A percentile compares a stretch with the other conserved stretches of the same genome.
Evolutionary conservation across 2,113 vertebrate genomes (phyloP).

Genomic region (Eira barbara): DNA sequence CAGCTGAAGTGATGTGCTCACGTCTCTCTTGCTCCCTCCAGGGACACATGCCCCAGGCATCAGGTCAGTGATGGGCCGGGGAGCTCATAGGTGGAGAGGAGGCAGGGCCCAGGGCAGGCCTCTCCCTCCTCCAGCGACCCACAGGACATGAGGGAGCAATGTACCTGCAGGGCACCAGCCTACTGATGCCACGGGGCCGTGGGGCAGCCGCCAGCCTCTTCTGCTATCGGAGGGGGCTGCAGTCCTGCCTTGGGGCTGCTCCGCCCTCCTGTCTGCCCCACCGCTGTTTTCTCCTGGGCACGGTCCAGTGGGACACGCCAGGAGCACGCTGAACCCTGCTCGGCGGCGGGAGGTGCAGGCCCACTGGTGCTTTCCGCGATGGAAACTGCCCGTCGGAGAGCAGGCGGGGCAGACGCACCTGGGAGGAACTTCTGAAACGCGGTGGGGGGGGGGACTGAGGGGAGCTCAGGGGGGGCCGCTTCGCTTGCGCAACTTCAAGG

Average conservation of each 20-base stretch:
- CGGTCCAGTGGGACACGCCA: rapidly evolving
- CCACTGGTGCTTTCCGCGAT: rapidly evolving
- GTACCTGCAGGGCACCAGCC: rapidly evolving
- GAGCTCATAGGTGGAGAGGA: neutral
- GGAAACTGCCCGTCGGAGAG: too few relatives aligned
- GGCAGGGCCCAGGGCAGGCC: neutral
- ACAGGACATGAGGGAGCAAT: rapidly evolving
- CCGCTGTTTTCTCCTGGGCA: too few relatives aligned
- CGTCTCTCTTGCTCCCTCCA: neutral
- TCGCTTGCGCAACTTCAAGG: too few relatives aligned
- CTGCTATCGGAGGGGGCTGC: neutral
- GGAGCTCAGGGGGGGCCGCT: too few relatives aligned
- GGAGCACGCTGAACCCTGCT: too few relatives aligned
- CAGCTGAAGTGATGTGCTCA: too few relatives aligned
- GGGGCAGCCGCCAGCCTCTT: rapidly evolving
- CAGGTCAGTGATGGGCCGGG: rapidly evolving
- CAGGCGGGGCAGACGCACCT: too few relatives aligned
- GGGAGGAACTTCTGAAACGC: neutral
- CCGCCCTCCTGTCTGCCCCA: too few relatives aligned
- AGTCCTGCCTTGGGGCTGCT: rapidly evolving
- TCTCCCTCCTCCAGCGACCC: too few relatives aligned
- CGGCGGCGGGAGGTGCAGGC: too few relatives aligned
- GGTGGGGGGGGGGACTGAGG: too few relatives aligned
- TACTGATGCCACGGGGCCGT: rapidly evolving
- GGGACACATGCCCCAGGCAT: rapidly evolving